Evolutionary conservation across 2,113 vertebrate species (phyloP).

Genomic region (rabbit (Oryctolagus cuniculus)): mOryCun1.1 NC_091445.1:25056501-25057000

Average conservation of each 20-base stretch:
- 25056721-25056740: background rate
- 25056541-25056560: too few species aligned
- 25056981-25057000: background rate
- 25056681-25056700: background rate
- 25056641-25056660: too few species aligned
- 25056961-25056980: background rate
- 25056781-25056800: background rate
- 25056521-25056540: too few species aligned
- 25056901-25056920: background rate
- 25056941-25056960: background rate
- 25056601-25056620: too few species aligned
- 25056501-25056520: too few species aligned
- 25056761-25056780: background rate
- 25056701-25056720: background rate
- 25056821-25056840: background rate
- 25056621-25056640: too few species aligned
- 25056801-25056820: background rate
- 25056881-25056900: background rate
- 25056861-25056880: background rate
- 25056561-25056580: too few species aligned
- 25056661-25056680: background rate
- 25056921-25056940: background rate
- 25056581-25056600: too few species aligned
- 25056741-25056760: background rate
- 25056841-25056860: background rate